Evolutionary conservation across 2,113 vertebrate genomes (phyloP), one percentile per base, ranked within the genome.

Genomic region (Spea multiplicata): DNA sequence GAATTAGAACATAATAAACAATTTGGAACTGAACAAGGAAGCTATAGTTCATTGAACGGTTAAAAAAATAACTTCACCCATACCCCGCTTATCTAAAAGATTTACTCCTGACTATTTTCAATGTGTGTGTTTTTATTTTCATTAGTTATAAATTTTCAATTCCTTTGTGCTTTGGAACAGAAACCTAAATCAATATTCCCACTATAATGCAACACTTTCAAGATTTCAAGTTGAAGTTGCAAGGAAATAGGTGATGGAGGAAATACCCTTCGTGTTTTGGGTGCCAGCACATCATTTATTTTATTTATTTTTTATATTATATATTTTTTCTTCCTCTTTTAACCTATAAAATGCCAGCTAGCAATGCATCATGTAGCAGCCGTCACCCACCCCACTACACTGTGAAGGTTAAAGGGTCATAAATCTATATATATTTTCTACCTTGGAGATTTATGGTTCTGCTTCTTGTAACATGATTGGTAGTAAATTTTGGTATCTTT

Each of bases 41-140:
- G 87, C 87, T 91, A 88, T 88, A 88, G 90, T 93, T 93, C 91
- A 93, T 83, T 88, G 83, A 86, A 88, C 90, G 90, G 91, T 91
- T 92, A 92, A 86, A 84, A 89, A 91, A 91, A 92, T 88, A 93
- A 90, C 85, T 86, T 85, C 85, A 87, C 84, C 91, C 83, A 85
- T 89, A 55, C 44, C 77, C 86, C 87, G 90, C 78, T 87, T 89
- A 90, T 88, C 86, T 87, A 75, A 84, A 90, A 91, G 89, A 91
- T 91, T 92, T 92, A 90, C 89, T 91, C 86, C 89, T 88, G 82
- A 82, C 80, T 85, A 46, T 82, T 65, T 83, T 57, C 71, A 86
- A 74, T 86, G 87, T 87, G 88, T 87, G 89, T 86, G 85, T 84
- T 87, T 87, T 87, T 84, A 87, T 88, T 87, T 88, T 79, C 80